Evolutionary conservation across 1,140 invertebrate species (phyloP), one percentile per base, ranked within the genome.

Genomic region (Campoletis sonorensis): DNA sequence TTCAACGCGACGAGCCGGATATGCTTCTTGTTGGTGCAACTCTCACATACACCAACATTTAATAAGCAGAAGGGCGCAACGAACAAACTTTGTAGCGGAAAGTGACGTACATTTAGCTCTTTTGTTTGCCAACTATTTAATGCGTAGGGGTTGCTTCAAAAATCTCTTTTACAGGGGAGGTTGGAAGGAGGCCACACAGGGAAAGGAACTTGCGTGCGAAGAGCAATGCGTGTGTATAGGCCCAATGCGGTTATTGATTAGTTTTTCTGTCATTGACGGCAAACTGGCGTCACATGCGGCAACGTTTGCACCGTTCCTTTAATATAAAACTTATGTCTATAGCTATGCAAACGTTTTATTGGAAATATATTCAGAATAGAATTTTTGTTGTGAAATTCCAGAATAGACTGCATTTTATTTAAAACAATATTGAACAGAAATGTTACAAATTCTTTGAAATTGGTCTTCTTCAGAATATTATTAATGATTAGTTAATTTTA

Each of bases 221-320:
- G 27, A 68, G 78, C 85, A 88, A 87, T 88, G 85, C 84, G 87
- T 86, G 86, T 88, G 86, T 87, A 86, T 54, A 54, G 88, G 84
- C 86, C 79, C 83, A 86, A 90, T 90, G 89, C 86, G 89, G 88
- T 90, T 90, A 90, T 90, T 89, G 89, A 90, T 90, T 90, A 51
- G 81, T 81, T 83, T 79, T 89, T 71, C 88, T 89, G 89, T 90
- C 88, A 89, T 90, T 89, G 89, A 89, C 88, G 86, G n/a, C 51
- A 21, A 54, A 54, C 72, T 21, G 80, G 84, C 86, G 86, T 88
- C 87, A 87, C 84, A 85, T 87, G 83, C 83, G 84, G 72, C 72
- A 87, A 83, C 80, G 83, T 61, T 86, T 81, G 85, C 82, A 71
- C 1, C 16, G 73, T 85, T 85, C 85, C 85, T 87, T 88, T 27